Evolutionary conservation across 2,113 vertebrate species (phyloP), one percentile per base, ranked within the genome.

Genomic region (Ammospiza nelsoni): DNA sequence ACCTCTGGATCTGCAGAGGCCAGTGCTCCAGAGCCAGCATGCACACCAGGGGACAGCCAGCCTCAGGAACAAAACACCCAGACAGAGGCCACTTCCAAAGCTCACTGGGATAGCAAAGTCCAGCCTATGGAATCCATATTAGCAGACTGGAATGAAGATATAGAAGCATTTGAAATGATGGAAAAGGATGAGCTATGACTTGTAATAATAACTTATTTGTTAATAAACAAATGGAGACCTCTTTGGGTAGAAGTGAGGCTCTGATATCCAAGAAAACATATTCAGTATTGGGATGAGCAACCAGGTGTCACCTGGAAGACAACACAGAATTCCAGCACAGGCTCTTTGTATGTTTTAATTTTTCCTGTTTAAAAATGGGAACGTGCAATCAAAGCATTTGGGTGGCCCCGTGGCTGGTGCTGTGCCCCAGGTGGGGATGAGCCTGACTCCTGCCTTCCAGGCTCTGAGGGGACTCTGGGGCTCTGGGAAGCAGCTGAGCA

Each of bases 131-230:
- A 99, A 89, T 98, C 99, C 44, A 98, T 99, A 95, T 97, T 99
- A 96, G 99, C 99, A 93, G 99, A 99, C 97, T 99, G 99, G 99
- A 99, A 97, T 96, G 99, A 99, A 98, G 99, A 99, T 97, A 98
- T 99, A 98, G 99, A 99, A 98, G 99, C 99, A 7, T 99, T 99
- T 98, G 98, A 99, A 98, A 98, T 99, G 98, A 99, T 99, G 99
- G 99, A 99, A 94, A 99, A 99, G 87, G 99, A 99, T 86, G 99
- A 99, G 95, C 99, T 99, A 98, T 99, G 99, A 99, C 98, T 98
- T 97, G 68, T 92, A 95, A 79, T 95, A 90, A 75, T 96, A 95
- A 94, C 71, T 90, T 94, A 90, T 94, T 95, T 97, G 96, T 95
- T 97, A 96, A 94, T 96, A 92, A 97, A 95, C 65, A 80, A 88